A percentile compares a stretch with the other conserved stretches of the same genome.
These are phyloP conservation scores for Chloromyia formosa DNA, from an alignment of 2,888 invertebrate genomes.

Conservation along the genomic window DNA sequence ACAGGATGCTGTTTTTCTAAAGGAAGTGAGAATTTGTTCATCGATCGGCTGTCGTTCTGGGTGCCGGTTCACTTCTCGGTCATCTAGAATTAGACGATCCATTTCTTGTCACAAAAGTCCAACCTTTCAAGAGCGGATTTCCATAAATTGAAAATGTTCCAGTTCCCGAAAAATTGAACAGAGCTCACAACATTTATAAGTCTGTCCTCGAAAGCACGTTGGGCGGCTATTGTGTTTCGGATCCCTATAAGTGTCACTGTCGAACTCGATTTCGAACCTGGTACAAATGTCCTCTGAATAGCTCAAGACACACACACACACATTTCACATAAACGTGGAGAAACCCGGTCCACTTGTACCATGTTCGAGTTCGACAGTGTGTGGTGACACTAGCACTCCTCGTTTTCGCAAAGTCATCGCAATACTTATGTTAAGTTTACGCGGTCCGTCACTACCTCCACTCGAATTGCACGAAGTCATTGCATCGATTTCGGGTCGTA, in stretches of 20 bases:
- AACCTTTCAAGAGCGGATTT: too few species aligned
- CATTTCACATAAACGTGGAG: too few species aligned
- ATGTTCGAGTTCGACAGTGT: too few species aligned
- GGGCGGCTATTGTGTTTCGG: conserved; percentile 88
- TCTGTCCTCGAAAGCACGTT: conserved; percentile 87
- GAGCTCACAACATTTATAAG: conserved; percentile 79
- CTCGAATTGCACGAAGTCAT: conserved; percentile 92
- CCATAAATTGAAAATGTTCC: conserved; percentile 73
- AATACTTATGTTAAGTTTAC: conserved; percentile 90
- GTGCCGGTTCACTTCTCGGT: conserved; percentile 92
- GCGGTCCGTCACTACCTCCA: conserved; percentile 93
- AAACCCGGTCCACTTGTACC: too few species aligned
- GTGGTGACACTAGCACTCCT: too few species aligned
- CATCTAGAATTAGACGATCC: conserved; percentile 94
- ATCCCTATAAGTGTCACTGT: too few species aligned
- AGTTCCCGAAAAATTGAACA: conserved; percentile 86
- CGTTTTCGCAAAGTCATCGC: conserved; percentile 84
- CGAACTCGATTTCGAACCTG: too few species aligned
- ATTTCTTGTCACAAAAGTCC: conserved; percentile 83
- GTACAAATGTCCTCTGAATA: too few species aligned
- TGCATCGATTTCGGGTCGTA: too few species aligned
- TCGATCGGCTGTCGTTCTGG: conserved; percentile 91
- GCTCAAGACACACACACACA: too few species aligned
- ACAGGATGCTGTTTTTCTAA: conserved; percentile 84
- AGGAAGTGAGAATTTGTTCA: conserved; percentile 87